Percentiles rank a stretch among this genome's conserved stretches.
phyloP scores from a whole-genome alignment of 2,113 vertebrate genomes.

The Mus spicilegus region DNA sequence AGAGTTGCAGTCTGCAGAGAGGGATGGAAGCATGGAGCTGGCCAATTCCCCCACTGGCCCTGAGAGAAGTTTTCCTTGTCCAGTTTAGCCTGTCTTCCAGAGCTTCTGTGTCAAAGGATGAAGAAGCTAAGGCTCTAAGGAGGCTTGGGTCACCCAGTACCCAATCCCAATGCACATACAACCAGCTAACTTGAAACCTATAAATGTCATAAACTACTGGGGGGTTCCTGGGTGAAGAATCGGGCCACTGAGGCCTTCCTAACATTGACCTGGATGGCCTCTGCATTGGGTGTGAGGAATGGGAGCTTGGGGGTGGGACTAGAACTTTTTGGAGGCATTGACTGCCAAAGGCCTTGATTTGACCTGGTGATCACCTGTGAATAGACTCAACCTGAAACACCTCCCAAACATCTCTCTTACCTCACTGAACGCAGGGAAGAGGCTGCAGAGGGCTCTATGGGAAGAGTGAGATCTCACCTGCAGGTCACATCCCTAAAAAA shows the following conservation, averaged over 20 bases:
- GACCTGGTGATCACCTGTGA: not conserved
- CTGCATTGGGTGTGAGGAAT: accelerated
- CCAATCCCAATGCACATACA: not conserved
- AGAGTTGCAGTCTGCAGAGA: not conserved
- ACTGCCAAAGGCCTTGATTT: not conserved
- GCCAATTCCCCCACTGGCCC: not conserved
- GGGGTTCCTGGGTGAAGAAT: not conserved
- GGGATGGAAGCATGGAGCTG: accelerated
- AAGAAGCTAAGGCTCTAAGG: not conserved
- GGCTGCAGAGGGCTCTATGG: not conserved
- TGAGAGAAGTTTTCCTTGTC: accelerated
- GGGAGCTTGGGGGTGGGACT: too few relatives aligned
- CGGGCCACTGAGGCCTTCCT: not conserved
- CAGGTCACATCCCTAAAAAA: accelerated
- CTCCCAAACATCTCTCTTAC: not conserved
- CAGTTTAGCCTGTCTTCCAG: not conserved
- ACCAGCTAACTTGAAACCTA: not conserved
- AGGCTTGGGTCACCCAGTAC: not conserved
- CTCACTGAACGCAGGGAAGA: not conserved
- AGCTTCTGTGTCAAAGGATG: not conserved
- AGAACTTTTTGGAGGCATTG: not conserved
- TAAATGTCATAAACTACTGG: not conserved
- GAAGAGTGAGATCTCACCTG: accelerated
- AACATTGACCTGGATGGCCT: not conserved
- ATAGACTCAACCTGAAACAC: not conserved